Evolutionary conservation across 2,113 vertebrate species (phyloP).

Genomic region (Blennius ocellaris): DNA sequence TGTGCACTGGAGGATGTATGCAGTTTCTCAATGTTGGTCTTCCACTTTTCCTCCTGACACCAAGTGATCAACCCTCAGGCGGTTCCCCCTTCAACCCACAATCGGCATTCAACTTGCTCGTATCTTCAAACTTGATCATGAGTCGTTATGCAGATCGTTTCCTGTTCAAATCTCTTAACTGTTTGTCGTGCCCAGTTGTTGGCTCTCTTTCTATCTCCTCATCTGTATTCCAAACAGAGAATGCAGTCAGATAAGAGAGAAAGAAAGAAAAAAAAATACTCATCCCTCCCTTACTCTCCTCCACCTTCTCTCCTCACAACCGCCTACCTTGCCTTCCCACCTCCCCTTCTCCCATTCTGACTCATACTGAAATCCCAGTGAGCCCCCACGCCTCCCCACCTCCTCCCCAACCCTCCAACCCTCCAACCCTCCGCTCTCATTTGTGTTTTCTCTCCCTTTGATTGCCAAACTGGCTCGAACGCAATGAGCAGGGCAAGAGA

Average conservation of each 20-base stretch:
- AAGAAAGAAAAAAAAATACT: conserved; percentile 40
- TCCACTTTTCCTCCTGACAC: conserved; percentile 13
- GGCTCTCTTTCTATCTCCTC: conserved; percentile 60
- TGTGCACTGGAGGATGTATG: background rate
- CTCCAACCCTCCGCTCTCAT: conserved; percentile 76
- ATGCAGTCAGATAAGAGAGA: conserved; percentile 71
- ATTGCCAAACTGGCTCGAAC: conserved; percentile 78
- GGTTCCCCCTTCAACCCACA: background rate
- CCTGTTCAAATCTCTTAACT: conserved; percentile 51
- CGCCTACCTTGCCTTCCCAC: conserved; percentile 75
- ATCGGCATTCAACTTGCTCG: conserved; percentile 5
- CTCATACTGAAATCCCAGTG: conserved; percentile 83
- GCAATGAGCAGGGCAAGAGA: conserved; percentile 72
- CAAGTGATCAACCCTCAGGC: background rate
- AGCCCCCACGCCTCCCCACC: conserved; percentile 68
- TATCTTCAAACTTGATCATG: conserved; percentile 35
- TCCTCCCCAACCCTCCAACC: conserved; percentile 34
- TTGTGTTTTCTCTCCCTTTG: conserved; percentile 83
- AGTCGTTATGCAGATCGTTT: conserved; percentile 56
- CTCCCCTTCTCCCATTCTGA: conserved; percentile 79
- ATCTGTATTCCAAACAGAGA: conserved; percentile 80
- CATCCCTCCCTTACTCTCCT: conserved; percentile 64
- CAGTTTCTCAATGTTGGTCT: conserved; percentile 4
- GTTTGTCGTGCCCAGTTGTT: conserved; percentile 60
- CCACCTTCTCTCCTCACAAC: conserved; percentile 68